These are phyloP conservation scores for Lepidocyrtinus sp. DNA, from an alignment of 2,888 invertebrate genomes.

Conservation along the genomic window DNA sequence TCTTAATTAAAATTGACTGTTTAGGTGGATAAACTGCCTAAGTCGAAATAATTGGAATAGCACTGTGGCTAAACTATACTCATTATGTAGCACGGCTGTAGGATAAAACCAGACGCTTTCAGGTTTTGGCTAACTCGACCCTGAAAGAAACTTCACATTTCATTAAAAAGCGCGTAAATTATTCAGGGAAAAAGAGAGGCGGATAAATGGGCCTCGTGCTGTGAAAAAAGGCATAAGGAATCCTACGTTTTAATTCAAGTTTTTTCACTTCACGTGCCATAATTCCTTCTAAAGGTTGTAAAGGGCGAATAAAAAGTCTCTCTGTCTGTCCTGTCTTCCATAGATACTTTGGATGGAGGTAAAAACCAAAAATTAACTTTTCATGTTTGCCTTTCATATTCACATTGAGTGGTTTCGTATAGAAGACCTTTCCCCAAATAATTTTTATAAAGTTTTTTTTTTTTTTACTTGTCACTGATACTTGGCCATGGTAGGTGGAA, in stretches of 20 bases:
- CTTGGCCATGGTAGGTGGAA: neutral
- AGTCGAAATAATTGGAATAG: too few relatives aligned
- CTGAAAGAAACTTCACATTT: slow-evolving; percentile 27
- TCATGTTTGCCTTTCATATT: slow-evolving; percentile 14
- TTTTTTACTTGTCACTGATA: neutral
- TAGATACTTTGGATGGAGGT: neutral
- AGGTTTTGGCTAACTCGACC: neutral
- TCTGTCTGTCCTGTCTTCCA: neutral
- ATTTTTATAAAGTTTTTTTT: neutral
- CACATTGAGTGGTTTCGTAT: neutral
- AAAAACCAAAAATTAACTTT: slow-evolving; percentile 1
- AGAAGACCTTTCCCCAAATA: slow-evolving; percentile 3
- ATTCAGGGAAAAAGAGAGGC: slow-evolving; percentile 14
- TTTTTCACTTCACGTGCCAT: slow-evolving; percentile 44
- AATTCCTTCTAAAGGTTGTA: slow-evolving; percentile 55
- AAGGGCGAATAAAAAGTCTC: neutral
- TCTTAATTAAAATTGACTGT: too few relatives aligned
- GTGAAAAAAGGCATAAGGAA: slow-evolving; percentile 1
- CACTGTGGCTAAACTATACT: too few relatives aligned
- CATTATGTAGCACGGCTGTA: too few relatives aligned
- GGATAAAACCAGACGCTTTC: too few relatives aligned
- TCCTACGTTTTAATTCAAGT: slow-evolving; percentile 33
- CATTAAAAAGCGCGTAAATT: slow-evolving; percentile 27
- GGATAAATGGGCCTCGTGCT: slow-evolving; percentile 6
- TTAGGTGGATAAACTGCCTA: too few relatives aligned